phyloP scores from a whole-genome alignment of 2,113 vertebrate species.

The Xyrauchen texanus region DNA sequence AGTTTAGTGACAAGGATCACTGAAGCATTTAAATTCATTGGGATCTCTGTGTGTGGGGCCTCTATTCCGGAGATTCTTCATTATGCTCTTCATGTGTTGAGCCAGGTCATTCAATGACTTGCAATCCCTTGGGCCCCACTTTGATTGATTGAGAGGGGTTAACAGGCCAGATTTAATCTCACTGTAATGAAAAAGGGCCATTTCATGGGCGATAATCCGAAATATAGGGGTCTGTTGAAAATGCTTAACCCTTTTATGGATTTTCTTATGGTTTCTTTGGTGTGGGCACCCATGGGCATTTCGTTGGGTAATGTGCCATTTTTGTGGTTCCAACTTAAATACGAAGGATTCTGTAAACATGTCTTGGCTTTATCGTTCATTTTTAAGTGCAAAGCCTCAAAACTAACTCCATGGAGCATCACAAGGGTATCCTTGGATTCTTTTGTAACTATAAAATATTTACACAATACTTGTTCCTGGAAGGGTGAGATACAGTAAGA shows the following conservation, averaged over 20 bases:
- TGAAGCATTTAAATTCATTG: neutral
- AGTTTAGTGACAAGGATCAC: too few species aligned
- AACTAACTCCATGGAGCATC: slow-evolving; percentile 35
- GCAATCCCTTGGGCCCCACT: neutral
- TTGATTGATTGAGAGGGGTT: slow-evolving; percentile 30
- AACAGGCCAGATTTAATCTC: neutral
- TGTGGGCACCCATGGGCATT: neutral
- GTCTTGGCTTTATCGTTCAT: neutral
- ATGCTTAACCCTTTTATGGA: too few species aligned
- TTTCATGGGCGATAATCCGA: neutral
- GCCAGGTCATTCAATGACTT: neutral
- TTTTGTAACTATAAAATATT: neutral
- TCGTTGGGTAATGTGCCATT: neutral
- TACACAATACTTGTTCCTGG: neutral
- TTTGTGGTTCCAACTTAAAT: slow-evolving; percentile 22
- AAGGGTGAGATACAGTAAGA: neutral
- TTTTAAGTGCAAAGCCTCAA: neutral
- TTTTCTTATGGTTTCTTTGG: slow-evolving; percentile 61
- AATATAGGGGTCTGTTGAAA: too few species aligned
- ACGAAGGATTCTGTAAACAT: slow-evolving; percentile 24
- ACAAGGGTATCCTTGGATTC: neutral
- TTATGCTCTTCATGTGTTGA: neutral
- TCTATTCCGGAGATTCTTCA: neutral
- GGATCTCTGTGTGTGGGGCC: neutral
- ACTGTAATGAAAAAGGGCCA: slow-evolving; percentile 46